Evolutionary conservation across 1,140 invertebrate genomes (phyloP).

Genomic region (Heliconius congener): DNA sequence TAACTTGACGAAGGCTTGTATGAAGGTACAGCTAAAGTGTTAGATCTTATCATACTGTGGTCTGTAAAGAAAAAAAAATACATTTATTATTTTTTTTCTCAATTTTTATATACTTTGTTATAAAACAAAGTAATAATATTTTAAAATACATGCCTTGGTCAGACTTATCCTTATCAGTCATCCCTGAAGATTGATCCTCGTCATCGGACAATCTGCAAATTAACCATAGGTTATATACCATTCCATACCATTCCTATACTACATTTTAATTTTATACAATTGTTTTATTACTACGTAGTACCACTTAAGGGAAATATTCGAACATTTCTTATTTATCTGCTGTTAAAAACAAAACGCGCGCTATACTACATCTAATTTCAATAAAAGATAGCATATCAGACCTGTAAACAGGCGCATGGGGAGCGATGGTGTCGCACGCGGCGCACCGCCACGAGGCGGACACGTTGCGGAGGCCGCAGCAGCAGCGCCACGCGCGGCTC

Average conservation of each 20-base stretch:
- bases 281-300: too few relatives aligned
- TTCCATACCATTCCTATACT: too few relatives aligned
- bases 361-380: too few relatives aligned
- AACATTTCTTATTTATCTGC: too few relatives aligned
- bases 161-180: conserved; percentile 77
- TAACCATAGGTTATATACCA: neutral
- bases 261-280: too few relatives aligned
- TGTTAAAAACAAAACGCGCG: too few relatives aligned
- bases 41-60: conserved; percentile 82
- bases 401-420: conserved; percentile 78
- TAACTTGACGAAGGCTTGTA: conserved; percentile 72
- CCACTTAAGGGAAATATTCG: too few relatives aligned
- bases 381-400: conserved; percentile 20
- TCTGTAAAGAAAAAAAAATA: conserved; percentile 51
- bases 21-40: conserved; percentile 82
- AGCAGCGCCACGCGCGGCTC: conserved; percentile 75
- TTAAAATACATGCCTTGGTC: conserved; percentile 54
- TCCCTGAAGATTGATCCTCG: conserved; percentile 77
- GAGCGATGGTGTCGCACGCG: conserved; percentile 75
- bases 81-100: too few relatives aligned
- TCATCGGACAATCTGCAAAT: conserved; percentile 72
- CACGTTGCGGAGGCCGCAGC: conserved; percentile 72
- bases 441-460: conserved; percentile 79
- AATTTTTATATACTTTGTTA: too few relatives aligned
- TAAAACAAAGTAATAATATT: neutral